These are phyloP conservation scores for Heteromurus nitidus DNA, from an alignment of 2,888 invertebrate genomes.

Conservation along the genomic window DNA sequence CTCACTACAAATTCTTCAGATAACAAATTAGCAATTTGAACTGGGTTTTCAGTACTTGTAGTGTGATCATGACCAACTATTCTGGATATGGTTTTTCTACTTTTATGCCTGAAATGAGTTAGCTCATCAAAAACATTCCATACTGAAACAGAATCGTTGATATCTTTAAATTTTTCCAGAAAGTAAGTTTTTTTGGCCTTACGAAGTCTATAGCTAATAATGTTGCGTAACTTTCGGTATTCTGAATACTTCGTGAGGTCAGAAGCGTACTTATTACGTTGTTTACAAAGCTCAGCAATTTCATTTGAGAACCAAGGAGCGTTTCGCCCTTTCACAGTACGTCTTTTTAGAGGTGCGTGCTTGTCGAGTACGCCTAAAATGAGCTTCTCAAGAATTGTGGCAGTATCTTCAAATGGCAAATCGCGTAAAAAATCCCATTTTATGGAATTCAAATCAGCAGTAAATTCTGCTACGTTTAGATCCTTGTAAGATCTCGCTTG, in stretches of 20 bases:
- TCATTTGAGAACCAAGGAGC: constrained; percentile 23
- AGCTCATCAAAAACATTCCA: constrained; percentile 24
- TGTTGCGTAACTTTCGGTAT: not conserved
- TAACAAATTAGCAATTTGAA: not conserved
- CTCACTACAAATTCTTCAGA: constrained; percentile 7
- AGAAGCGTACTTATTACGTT: not conserved
- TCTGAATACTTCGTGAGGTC: not conserved
- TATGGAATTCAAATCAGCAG: not conserved
- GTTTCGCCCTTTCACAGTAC: constrained; percentile 1
- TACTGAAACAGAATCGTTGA: not conserved
- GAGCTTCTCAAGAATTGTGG: not conserved
- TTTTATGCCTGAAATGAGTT: constrained; percentile 14
- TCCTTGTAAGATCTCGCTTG: not conserved
- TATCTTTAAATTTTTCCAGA: not conserved
- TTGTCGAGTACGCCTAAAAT: constrained; percentile 6
- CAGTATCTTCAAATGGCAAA: not conserved
- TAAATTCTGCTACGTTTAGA: not conserved
- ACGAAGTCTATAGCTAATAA: not conserved
- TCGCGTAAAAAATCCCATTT: not conserved
- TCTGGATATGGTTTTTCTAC: not conserved
- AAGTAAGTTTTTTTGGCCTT: constrained; percentile 5
- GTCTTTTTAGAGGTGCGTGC: constrained; percentile 18
- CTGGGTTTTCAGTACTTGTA: not conserved
- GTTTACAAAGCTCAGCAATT: not conserved
- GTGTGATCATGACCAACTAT: not conserved